phyloP scores from a whole-genome alignment of 2,113 vertebrate species.

The Ameiurus melas region DNA sequence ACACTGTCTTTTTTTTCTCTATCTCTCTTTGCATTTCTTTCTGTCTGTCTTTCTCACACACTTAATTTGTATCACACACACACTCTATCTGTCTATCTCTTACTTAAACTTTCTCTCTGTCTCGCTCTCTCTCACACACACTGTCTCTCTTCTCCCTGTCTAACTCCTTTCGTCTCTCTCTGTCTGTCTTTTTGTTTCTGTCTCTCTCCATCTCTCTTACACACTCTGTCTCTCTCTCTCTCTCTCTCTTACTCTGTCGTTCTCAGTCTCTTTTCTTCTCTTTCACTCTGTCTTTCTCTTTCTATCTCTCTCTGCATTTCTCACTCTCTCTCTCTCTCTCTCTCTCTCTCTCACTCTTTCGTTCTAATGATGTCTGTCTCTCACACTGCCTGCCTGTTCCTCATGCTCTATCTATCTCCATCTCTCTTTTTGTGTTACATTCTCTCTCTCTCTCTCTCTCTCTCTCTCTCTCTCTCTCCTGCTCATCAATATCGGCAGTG shows the following conservation, averaged over 20 bases:
- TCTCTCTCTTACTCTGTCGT: too few species aligned
- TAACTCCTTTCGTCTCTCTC: not conserved
- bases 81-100: not conserved
- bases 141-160: not conserved
- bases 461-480: conserved; percentile 10
- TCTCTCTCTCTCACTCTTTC: not conserved
- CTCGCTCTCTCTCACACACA: not conserved
- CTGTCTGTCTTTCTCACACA: not conserved
- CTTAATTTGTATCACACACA: too few species aligned
- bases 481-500: conserved; percentile 42
- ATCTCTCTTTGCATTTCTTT: not conserved
- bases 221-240: too few species aligned
- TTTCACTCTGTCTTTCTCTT: not conserved
- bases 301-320: not conserved
- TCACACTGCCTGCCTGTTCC: not conserved
- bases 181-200: not conserved
- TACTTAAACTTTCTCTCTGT: not conserved
- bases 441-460: not conserved
- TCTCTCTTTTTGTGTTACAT: not conserved
- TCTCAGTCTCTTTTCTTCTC: not conserved
- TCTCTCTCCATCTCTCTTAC: too few species aligned
- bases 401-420: not conserved
- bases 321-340: not conserved
- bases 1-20: too few species aligned
- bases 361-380: not conserved